Conservation (phyloP, 1,140 invertebrate genomes). For the Drosophila oshimai region DNA sequence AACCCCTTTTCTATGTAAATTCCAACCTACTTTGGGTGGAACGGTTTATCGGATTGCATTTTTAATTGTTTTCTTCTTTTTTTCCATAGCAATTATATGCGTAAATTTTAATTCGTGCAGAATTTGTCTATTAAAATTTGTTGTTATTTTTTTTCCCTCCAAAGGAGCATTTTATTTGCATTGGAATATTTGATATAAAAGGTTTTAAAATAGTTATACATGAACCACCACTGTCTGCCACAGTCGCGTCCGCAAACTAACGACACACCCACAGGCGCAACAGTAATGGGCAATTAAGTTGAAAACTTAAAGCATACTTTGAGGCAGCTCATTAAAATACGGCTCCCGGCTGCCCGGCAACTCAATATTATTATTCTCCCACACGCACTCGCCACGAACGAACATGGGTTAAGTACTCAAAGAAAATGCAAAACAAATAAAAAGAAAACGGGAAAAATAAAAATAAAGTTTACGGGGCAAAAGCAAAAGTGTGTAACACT, state of each 20-base stretch:
- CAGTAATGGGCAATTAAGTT: not conserved
- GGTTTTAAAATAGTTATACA: not conserved
- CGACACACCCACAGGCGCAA: not conserved
- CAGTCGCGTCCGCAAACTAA: slow-evolving; percentile 10
- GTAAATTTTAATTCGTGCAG: not conserved
- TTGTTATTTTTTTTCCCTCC: not conserved
- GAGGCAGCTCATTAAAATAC: slow-evolving; percentile 19
- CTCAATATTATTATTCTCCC: slow-evolving; percentile 9
- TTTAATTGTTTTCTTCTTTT: too few species aligned
- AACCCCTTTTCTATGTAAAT: too few species aligned
- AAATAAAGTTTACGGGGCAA: slow-evolving; percentile 20
- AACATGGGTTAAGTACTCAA: not conserved
- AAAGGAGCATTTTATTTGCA: too few species aligned
- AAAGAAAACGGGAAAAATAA: not conserved
- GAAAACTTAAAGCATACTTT: slow-evolving; percentile 51
- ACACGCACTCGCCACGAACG: not conserved
- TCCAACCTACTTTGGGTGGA: too few species aligned
- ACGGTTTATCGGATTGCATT: too few species aligned
- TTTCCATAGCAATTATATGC: too few species aligned
- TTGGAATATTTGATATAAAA: not conserved
- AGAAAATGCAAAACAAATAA: not conserved
- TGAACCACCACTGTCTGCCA: not conserved
- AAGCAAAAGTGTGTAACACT: not conserved
- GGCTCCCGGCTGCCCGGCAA: not conserved
- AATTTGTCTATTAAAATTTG: not conserved